phyloP scores from a whole-genome alignment of 2,797 vertebrate species.

The Aphelocoma californica region DNA sequence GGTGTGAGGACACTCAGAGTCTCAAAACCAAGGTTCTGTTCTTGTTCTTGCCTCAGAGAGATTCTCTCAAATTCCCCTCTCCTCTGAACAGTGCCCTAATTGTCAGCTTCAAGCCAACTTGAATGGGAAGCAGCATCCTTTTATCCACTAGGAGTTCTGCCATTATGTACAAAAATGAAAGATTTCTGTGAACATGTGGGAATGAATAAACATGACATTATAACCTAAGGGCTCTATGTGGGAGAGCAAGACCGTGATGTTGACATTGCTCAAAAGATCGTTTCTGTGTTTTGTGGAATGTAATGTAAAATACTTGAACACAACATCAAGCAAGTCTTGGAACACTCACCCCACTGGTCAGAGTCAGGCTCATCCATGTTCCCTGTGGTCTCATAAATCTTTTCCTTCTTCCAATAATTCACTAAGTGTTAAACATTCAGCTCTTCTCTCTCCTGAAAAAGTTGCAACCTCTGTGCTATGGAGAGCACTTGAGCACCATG shows the following conservation, averaged over 20 bases:
- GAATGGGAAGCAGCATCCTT: neutral
- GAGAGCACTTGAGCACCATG: neutral
- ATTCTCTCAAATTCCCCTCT: neutral
- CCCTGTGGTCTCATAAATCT: neutral
- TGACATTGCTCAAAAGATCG: neutral
- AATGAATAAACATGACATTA: constrained; percentile 34
- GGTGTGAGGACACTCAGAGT: neutral
- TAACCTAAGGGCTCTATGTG: constrained; percentile 35
- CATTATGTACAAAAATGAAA: constrained; percentile 17
- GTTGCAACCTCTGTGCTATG: neutral
- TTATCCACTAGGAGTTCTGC: constrained; percentile 11
- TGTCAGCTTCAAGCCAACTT: neutral
- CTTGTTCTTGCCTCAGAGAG: neutral
- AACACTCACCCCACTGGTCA: neutral
- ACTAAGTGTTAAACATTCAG: neutral
- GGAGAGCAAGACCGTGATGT: neutral
- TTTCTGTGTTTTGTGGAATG: neutral
- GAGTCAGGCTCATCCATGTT: neutral
- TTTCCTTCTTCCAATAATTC: neutral
- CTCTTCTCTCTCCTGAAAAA: neutral
- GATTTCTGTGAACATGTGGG: constrained; percentile 15
- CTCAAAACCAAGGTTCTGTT: neutral
- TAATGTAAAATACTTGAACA: neutral
- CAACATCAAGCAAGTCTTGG: neutral
- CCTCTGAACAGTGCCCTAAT: neutral